Percentiles rank a stretch among this genome's conserved stretches.
Conservation (phyloP, 1,140 invertebrate species). For the Magallana ariakensis region DNA sequence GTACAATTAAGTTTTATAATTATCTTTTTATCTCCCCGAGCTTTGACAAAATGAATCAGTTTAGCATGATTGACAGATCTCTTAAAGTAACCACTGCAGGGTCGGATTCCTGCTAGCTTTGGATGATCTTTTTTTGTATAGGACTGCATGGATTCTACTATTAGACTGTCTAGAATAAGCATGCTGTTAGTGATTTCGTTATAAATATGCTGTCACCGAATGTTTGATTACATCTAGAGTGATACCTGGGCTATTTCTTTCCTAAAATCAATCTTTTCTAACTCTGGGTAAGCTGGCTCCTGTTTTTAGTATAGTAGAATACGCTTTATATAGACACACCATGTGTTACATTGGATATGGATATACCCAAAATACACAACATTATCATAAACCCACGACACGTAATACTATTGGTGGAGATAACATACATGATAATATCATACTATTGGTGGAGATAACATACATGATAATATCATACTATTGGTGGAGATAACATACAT, state of each 20-base stretch:
- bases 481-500: no score
- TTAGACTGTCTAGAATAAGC: neutral
- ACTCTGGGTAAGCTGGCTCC: constrained; percentile 12
- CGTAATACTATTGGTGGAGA: no score
- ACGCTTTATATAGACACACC: no score
- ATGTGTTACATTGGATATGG: no score
- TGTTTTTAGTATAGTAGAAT: neutral
- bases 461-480: no score
- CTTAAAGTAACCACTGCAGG: neutral
- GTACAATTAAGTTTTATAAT: neutral
- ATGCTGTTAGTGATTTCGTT: neutral
- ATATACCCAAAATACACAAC: no score
- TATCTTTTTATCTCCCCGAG: neutral
- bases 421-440: no score
- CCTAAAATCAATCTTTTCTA: constrained; percentile 42
- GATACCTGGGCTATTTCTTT: constrained; percentile 21
- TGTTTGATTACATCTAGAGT: neutral
- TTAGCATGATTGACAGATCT: neutral
- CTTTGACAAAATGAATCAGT: neutral
- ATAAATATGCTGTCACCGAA: constrained; percentile 4
- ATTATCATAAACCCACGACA: no score
- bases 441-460: no score
- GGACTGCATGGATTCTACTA: constrained; percentile 7
- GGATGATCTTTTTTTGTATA: neutral
- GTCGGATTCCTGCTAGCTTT: neutral